Conservation (phyloP, 2,797 vertebrate species). For the Hypotaenidia philippensis region DNA sequence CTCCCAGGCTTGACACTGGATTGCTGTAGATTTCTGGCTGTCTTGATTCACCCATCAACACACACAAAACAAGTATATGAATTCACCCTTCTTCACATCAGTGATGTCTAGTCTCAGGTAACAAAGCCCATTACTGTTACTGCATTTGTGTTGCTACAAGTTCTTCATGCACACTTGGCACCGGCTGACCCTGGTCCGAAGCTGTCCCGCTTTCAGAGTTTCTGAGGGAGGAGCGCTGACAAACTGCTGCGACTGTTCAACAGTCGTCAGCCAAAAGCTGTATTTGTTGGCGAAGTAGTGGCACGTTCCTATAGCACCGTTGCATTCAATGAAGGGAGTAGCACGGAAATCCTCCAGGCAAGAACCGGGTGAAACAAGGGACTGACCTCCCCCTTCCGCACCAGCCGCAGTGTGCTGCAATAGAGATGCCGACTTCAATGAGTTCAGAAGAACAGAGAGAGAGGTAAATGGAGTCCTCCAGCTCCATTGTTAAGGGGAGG, state of each 20-base stretch:
- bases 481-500: background rate
- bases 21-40: background rate
- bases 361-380: slow-evolving; percentile 93
- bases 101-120: background rate
- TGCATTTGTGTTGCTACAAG: slow-evolving; percentile 79
- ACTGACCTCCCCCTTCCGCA: slow-evolving; percentile 93
- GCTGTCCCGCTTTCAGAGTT: slow-evolving; percentile 91
- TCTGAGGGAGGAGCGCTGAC: slow-evolving; percentile 80
- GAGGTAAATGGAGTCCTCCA: background rate
- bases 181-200: slow-evolving; percentile 89
- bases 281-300: slow-evolving; percentile 97
- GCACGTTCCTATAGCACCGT: slow-evolving; percentile 90
- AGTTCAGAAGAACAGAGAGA: background rate
- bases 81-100: background rate
- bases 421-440: background rate
- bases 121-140: background rate
- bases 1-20: background rate
- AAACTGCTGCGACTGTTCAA: slow-evolving; percentile 87
- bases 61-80: background rate
- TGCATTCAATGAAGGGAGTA: slow-evolving; percentile 97
- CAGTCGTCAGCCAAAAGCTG: slow-evolving; percentile 96
- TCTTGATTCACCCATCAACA: slow-evolving; percentile 4
- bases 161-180: slow-evolving; percentile 98
- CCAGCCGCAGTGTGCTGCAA: slow-evolving; percentile 93
- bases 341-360: slow-evolving; percentile 96